phyloP scores from a whole-genome alignment of 2,113 vertebrate species.

The Mirza zaza region DNA sequence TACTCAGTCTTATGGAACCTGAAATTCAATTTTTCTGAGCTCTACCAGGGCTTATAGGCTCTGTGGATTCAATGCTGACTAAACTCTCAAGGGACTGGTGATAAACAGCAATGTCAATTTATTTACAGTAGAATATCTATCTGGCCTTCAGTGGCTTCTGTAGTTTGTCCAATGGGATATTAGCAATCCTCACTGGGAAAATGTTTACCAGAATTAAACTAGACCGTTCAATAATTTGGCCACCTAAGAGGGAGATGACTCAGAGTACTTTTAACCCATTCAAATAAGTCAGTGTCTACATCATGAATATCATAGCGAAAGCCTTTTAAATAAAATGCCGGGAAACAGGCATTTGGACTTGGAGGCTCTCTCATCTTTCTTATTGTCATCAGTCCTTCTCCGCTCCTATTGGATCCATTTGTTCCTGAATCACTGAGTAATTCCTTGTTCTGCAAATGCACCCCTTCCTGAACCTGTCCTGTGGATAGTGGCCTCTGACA shows the following conservation, averaged over 20 bases:
- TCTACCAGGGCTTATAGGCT: constrained; percentile 21
- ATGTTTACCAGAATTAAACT: constrained; percentile 62
- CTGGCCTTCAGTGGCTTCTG: constrained; percentile 50
- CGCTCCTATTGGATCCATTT: not conserved
- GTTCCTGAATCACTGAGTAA: not conserved
- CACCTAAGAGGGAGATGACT: not conserved
- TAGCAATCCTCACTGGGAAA: constrained; percentile 42
- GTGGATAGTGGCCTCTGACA: not conserved
- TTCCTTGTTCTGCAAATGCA: not conserved
- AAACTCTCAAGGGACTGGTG: constrained; percentile 56
- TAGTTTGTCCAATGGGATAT: constrained; percentile 52
- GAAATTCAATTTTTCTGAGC: constrained; percentile 69
- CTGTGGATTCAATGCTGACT: constrained; percentile 59
- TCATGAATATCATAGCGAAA: not conserved
- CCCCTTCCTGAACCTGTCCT: not conserved
- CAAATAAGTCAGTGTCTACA: constrained; percentile 4
- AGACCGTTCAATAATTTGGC: constrained; percentile 44
- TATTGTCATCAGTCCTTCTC: not conserved
- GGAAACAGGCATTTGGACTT: not conserved
- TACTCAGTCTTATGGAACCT: not conserved
- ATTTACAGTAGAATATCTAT: constrained; percentile 69
- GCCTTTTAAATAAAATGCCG: not conserved
- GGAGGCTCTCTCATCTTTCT: not conserved
- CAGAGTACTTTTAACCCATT: constrained; percentile 28
- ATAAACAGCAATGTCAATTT: constrained; percentile 68